Evolutionary conservation across 2,888 invertebrate genomes (phyloP).

Genomic region (Microchrysa polita): DNA sequence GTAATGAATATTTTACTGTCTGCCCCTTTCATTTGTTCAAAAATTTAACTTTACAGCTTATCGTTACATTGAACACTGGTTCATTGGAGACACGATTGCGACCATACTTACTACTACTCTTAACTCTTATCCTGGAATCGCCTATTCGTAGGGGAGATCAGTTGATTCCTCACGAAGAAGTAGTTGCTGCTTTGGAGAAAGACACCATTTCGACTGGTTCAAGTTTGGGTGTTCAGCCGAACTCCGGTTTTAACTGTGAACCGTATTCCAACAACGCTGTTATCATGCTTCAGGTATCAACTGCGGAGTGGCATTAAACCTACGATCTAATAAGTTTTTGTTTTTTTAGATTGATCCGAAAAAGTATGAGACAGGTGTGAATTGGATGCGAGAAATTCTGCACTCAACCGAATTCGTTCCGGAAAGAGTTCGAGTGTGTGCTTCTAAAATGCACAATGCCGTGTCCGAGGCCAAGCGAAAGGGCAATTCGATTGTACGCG

Average conservation of each 20-base stretch:
- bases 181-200: slow-evolving; percentile 80
- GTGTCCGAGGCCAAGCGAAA: slow-evolving; percentile 79
- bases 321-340: too few species aligned
- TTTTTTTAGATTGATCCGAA: slow-evolving; percentile 70
- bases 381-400: slow-evolving; percentile 80
- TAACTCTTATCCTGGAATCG: slow-evolving; percentile 80
- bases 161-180: slow-evolving; percentile 69
- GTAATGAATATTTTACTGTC: slow-evolving; percentile 68
- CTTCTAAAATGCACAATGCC: slow-evolving; percentile 83
- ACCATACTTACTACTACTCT: slow-evolving; percentile 78
- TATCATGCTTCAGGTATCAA: slow-evolving; percentile 68
- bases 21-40: not conserved
- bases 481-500: slow-evolving; percentile 74
- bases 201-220: slow-evolving; percentile 75
- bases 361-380: slow-evolving; percentile 78
- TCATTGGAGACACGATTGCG: slow-evolving; percentile 69
- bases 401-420: slow-evolving; percentile 75
- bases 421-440: slow-evolving; percentile 80
- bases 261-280: slow-evolving; percentile 74
- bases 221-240: slow-evolving; percentile 71
- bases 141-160: slow-evolving; percentile 67
- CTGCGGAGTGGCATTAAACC: too few species aligned
- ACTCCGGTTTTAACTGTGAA: slow-evolving; percentile 74
- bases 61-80: slow-evolving; percentile 76
- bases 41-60: slow-evolving; percentile 69